A percentile compares a stretch with the other conserved stretches of the same genome.
Conservation (phyloP, 2,113 vertebrate genomes). For the Crotalus helleri region DNA sequence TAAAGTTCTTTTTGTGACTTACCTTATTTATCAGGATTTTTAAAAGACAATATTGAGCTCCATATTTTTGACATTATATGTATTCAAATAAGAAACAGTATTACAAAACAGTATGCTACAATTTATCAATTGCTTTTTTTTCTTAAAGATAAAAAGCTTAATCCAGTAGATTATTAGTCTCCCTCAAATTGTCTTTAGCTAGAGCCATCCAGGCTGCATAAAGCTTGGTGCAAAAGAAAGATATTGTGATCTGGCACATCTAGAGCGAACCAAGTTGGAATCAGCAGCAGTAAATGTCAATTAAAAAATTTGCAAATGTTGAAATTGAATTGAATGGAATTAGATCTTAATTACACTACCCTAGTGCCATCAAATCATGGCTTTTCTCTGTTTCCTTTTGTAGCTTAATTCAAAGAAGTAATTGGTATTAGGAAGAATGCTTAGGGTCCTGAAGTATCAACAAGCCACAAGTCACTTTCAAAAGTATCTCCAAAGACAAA, state of each 20-base stretch:
- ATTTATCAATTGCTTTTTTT: conserved; percentile 3
- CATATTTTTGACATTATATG: conserved; percentile 16
- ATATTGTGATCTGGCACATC: not conserved
- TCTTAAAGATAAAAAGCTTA: conserved; percentile 7
- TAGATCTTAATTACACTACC: not conserved
- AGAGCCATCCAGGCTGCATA: not conserved
- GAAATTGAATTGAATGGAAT: not conserved
- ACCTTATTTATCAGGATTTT: conserved; percentile 20
- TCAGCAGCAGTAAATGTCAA: not conserved
- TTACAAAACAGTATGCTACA: conserved; percentile 13
- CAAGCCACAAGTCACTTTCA: not conserved
- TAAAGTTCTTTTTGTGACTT: conserved; percentile 3
- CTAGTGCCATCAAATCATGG: not conserved
- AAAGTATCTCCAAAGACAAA: not conserved
- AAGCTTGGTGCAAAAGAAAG: not conserved
- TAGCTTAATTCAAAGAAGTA: not conserved
- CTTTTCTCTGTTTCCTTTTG: not conserved
- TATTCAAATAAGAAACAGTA: conserved; percentile 16
- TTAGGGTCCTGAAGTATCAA: not conserved
- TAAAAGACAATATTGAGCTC: conserved; percentile 5
- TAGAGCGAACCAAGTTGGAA: not conserved
- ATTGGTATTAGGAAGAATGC: not conserved
- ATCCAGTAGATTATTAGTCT: not conserved
- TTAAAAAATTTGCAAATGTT: not conserved
- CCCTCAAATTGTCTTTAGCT: not conserved